Percentiles rank a stretch among this genome's conserved stretches.
phyloP scores from a whole-genome alignment of 2,888 invertebrate genomes.

The Dusona sp. region DNA sequence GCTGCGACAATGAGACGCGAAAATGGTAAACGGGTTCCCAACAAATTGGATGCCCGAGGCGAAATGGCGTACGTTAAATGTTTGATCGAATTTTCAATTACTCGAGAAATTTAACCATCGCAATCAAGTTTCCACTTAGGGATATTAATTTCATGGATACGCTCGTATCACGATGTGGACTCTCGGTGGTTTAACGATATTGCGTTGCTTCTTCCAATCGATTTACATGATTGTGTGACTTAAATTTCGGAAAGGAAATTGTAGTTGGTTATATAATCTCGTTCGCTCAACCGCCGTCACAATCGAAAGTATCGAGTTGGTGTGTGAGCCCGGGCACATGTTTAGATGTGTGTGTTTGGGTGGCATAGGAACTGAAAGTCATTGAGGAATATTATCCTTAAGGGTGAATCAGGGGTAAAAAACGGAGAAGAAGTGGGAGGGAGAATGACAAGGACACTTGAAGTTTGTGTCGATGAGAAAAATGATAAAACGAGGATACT shows the following conservation, averaged over 20 bases:
- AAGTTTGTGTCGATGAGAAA: conserved; percentile 60
- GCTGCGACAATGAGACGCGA: no score
- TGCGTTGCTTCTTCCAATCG: conserved; percentile 9
- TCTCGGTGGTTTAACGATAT: neutral
- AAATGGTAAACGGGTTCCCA: no score
- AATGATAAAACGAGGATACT: conserved; percentile 73
- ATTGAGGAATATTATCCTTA: conserved; percentile 36
- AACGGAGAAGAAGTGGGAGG: conserved; percentile 2
- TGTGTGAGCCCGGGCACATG: neutral
- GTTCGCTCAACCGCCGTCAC: conserved; percentile 20
- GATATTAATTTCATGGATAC: neutral
- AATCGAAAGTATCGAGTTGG: neutral
- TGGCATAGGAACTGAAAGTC: conserved; percentile 35
- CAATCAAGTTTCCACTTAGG: neutral
- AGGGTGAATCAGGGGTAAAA: conserved; percentile 4
- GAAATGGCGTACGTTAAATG: neutral
- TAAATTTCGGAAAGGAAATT: conserved; percentile 6
- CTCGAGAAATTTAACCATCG: neutral
- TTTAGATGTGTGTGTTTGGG: neutral
- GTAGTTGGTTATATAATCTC: neutral
- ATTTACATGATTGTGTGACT: neutral
- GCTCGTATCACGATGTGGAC: neutral
- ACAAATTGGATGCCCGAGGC: no score
- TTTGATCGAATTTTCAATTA: neutral
- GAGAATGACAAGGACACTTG: conserved; percentile 28